phyloP scores from a whole-genome alignment of 92 coral and sea anemone genomes.

The Palythoa grandis region DNA sequence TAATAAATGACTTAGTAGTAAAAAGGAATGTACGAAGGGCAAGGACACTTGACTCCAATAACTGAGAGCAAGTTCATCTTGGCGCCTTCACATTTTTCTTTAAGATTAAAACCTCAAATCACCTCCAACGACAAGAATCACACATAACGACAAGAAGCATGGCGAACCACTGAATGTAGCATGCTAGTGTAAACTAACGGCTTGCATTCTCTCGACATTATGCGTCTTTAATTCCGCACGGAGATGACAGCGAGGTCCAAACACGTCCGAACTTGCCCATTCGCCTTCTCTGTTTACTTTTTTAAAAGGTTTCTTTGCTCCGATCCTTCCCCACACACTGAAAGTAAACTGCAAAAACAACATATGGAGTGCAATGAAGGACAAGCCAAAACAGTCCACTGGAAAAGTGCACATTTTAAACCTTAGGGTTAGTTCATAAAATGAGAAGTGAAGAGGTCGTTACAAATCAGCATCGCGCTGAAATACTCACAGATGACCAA shows the following conservation, averaged over 20 bases:
- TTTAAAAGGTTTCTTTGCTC: background rate
- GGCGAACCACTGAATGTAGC: constrained; percentile 33
- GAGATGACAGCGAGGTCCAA: background rate
- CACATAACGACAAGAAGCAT: background rate
- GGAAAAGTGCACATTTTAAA: background rate
- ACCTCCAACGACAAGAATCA: background rate
- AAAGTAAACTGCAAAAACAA: constrained; percentile 32
- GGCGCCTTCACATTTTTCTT: background rate
- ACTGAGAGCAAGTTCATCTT: background rate
- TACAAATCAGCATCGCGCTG: background rate
- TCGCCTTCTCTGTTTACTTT: constrained; percentile 26
- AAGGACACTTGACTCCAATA: background rate
- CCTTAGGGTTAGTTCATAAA: background rate
- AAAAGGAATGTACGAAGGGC: background rate
- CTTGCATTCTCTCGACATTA: constrained; percentile 14
- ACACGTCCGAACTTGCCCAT: background rate
- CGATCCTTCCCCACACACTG: constrained; percentile 15
- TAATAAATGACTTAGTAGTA: no score
- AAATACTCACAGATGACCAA: background rate
- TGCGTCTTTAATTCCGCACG: background rate
- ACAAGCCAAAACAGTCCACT: constrained; percentile 5
- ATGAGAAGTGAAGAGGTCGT: background rate
- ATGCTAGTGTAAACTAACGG: background rate
- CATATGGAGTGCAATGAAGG: constrained; percentile 19
- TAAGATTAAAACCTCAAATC: constrained; percentile 8